Evolutionary conservation across 2,797 vertebrate species (phyloP), one percentile per base, ranked within the genome.

Genomic region (Hemitrygon akajei): DNA sequence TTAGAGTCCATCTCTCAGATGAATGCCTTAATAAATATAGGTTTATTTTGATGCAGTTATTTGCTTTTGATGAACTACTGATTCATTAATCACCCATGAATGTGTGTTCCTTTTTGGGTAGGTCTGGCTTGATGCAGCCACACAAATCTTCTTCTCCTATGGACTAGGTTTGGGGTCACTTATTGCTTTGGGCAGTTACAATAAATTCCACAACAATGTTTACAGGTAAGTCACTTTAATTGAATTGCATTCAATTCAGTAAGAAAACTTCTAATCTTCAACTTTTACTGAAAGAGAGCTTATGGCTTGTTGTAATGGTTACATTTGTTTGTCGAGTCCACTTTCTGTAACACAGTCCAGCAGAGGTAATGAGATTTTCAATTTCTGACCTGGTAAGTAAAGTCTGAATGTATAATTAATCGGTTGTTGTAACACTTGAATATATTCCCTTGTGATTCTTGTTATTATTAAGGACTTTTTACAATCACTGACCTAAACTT

Each of bases 101-200:
- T 73, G 89, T 71, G 1, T 75, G 69, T 0, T 63, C 94, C 11
- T 91, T 95, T 92, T 94, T 94, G 93, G 0, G 0, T 93, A 99
- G 98, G 98, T 99, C 94, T 99, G 98, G 98, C 96, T 99, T 95
- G 98, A 99, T 0, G 98, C 98, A 9, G 98, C 98, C 7, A 98
- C 98, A 1, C 98, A 99, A 94, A 99, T 99, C 95, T 98, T 99
- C 96, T 99, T 99, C 94, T 98, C 98, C 40, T 98, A 99, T 0
- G 98, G 98, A 12, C 95, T 99, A 94, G 98, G 98, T 47, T 95
- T 99, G 92, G 98, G 98, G 20, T 99, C 98, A 1, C 97, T 99
- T 93, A 98, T 98, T 0, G 98, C 98, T 0, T 95, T 99, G 95
- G 98, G 98, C 25, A 99, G 98, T 96, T 98, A 98, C 96, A 99